These are phyloP conservation scores for Ciconia maguari DNA, from an alignment of 2,113 vertebrate genomes.

Conservation along the genomic window DNA sequence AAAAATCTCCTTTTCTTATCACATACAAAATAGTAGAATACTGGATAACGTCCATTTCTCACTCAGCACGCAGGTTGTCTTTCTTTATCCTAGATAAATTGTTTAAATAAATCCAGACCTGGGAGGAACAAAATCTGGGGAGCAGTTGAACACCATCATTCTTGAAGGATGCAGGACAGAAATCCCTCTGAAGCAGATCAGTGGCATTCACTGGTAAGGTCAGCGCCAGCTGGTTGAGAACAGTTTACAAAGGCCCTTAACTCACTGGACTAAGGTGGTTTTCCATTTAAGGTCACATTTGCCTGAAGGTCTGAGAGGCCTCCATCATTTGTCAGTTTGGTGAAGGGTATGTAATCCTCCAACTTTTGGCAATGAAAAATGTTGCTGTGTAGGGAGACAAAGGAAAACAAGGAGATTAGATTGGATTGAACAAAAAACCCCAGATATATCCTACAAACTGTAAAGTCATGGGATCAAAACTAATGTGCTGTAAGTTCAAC, in stretches of 20 bases:
- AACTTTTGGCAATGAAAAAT: not conserved
- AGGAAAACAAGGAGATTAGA: not conserved
- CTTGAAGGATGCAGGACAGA: not conserved
- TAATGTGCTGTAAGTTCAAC: not conserved
- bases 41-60: not conserved
- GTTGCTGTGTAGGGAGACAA: not conserved
- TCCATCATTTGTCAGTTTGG: not conserved
- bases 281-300: not conserved
- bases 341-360: not conserved
- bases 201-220: not conserved
- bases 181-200: rapidly evolving
- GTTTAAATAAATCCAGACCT: not conserved
- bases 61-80: no score
- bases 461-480: not conserved
- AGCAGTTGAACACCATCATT: not conserved
- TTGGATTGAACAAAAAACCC: not conserved
- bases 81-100: not conserved
- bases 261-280: not conserved
- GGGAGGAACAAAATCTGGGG: not conserved
- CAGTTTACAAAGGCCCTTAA: not conserved
- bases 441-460: not conserved
- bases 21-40: not conserved
- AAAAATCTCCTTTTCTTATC: not conserved
- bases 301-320: not conserved
- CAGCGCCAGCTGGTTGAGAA: not conserved